Percentiles rank a stretch among this genome's conserved stretches.
phyloP scores from a whole-genome alignment of 64 coral and sea anemone species.

The Acropora yongei region DNA sequence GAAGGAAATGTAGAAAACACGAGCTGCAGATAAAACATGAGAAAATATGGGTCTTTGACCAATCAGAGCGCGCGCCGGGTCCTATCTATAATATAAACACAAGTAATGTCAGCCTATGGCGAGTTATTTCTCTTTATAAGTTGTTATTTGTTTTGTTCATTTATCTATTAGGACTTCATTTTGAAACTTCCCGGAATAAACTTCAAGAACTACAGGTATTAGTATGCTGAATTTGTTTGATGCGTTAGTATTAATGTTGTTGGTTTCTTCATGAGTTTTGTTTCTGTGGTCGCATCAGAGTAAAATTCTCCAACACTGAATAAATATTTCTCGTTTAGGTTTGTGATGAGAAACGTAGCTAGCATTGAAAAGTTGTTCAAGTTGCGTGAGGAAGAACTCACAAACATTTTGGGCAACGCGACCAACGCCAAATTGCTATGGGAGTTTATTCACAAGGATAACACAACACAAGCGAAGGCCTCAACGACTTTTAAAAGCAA shows the following conservation, averaged over 20 bases:
- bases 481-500: not conserved
- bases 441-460: conserved; percentile 71
- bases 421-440: conserved; percentile 62
- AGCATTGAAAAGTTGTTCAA: conserved; percentile 52
- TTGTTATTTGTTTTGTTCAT: not conserved
- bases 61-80: no score
- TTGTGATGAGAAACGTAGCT: conserved; percentile 66
- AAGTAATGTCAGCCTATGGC: no score
- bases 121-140: no score
- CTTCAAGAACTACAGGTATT: conserved; percentile 80
- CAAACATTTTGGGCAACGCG: conserved; percentile 61
- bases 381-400: conserved; percentile 39
- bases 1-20: no score
- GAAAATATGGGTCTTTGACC: no score
- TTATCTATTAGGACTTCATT: conserved; percentile 62
- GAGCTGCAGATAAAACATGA: no score
- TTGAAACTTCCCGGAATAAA: conserved; percentile 77
- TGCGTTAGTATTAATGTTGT: not conserved
- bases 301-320: not conserved
- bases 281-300: not conserved
- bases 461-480: not conserved
- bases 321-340: conserved; percentile 39
- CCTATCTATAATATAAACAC: no score
- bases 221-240: not conserved
- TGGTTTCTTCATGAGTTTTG: not conserved